A percentile compares a stretch with the other conserved stretches of the same genome.
phyloP scores from a whole-genome alignment of 2,113 vertebrate species.

The Trematomus loennbergii region DNA sequence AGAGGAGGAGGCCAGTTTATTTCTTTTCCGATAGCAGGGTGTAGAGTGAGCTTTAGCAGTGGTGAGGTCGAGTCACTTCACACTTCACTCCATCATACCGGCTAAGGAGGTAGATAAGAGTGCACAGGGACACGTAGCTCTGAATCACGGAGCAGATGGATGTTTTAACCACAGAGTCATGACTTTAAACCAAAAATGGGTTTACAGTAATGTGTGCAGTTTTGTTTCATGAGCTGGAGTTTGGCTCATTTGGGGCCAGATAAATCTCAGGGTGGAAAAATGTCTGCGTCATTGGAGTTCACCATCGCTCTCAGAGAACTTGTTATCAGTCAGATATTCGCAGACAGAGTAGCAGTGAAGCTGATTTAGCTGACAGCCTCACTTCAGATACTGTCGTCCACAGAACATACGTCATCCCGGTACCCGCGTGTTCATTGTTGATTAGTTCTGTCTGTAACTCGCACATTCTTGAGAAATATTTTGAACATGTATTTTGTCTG shows the following conservation, averaged over 20 bases:
- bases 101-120: constrained; percentile 49
- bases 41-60: constrained; percentile 76
- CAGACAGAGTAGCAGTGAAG: constrained; percentile 10
- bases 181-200: constrained; percentile 18
- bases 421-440: neutral
- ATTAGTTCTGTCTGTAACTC: neutral
- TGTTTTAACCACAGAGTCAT: constrained; percentile 36
- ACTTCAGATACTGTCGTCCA: neutral
- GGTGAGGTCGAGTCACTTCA: constrained; percentile 45
- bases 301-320: neutral
- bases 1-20: constrained; percentile 61
- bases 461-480: neutral
- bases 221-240: neutral
- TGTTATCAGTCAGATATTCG: constrained; percentile 10
- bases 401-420: neutral
- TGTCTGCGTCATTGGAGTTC: neutral
- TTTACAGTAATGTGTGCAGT: constrained; percentile 13
- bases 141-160: constrained; percentile 54
- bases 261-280: neutral
- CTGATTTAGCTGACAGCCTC: constrained; percentile 2
- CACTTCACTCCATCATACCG: constrained; percentile 48
- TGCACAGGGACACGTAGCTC: constrained; percentile 41
- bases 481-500: neutral
- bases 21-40: constrained; percentile 69
- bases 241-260: neutral